A percentile compares a stretch with the other conserved stretches of the same genome.
phyloP scores from a whole-genome alignment of 2,797 vertebrate species.

The Vultur gryphus region DNA sequence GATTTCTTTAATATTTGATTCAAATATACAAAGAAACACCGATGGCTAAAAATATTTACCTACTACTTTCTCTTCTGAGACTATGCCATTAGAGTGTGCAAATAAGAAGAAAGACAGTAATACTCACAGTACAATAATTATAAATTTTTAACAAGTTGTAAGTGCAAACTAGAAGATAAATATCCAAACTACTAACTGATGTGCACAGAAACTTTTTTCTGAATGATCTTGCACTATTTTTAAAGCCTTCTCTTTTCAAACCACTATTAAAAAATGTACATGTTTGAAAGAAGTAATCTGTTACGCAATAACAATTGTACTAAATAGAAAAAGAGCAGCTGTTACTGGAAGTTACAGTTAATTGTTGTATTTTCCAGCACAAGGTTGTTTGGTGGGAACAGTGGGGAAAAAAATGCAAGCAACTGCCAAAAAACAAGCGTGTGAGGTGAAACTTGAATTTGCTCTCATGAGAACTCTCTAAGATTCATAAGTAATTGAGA shows the following conservation, averaged over 20 bases:
- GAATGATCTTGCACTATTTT: background rate
- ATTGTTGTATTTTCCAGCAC: conserved; percentile 36
- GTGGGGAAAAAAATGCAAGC: background rate
- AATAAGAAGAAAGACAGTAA: background rate
- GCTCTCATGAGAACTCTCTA: conserved; percentile 41
- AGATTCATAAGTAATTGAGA: background rate
- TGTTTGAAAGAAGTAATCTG: background rate
- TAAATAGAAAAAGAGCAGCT: conserved; percentile 5
- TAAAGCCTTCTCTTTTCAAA: no score
- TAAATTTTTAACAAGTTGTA: background rate
- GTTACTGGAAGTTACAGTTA: conserved; percentile 41
- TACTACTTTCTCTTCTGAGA: background rate
- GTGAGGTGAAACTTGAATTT: conserved; percentile 44
- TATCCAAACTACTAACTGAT: background rate
- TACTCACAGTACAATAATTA: background rate
- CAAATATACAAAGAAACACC: background rate
- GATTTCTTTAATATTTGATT: background rate
- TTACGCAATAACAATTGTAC: background rate
- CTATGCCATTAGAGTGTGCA: background rate
- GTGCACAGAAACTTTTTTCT: background rate
- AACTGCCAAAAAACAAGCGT: conserved; percentile 17
- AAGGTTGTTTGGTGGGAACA: conserved; percentile 41
- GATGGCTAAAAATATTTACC: background rate
- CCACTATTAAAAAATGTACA: background rate
- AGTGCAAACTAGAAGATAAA: background rate